Evolutionary conservation across 2,113 vertebrate genomes (phyloP).

Genomic region (Oophaga pumilio): DNA sequence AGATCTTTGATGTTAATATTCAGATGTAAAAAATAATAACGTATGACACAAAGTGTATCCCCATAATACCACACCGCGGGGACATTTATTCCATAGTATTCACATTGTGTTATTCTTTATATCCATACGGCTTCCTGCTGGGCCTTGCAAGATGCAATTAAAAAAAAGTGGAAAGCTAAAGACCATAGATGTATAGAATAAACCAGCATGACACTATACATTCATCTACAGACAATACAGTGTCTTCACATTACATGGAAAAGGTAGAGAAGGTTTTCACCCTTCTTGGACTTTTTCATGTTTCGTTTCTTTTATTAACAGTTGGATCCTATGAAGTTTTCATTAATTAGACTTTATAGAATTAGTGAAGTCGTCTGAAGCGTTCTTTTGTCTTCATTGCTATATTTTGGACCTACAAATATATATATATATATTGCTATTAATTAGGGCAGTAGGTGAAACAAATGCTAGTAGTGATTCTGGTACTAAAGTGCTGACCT

Average conservation of each 20-base stretch:
- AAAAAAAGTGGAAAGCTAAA: background rate
- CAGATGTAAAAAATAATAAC: background rate
- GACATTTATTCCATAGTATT: background rate
- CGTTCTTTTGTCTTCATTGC: background rate
- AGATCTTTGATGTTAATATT: background rate
- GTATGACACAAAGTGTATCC: background rate
- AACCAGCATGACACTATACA: background rate
- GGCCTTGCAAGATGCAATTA: background rate
- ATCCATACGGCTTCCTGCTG: background rate
- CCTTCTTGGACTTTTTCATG: background rate
- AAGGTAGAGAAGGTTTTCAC: background rate
- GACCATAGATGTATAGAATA: background rate
- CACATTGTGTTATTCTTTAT: background rate
- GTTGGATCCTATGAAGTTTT: background rate
- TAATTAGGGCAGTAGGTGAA: background rate
- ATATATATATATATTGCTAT: background rate
- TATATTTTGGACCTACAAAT: too few relatives aligned
- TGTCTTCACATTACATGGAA: background rate
- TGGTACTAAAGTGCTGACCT: constrained; percentile 33
- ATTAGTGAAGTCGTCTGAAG: background rate
- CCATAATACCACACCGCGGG: background rate
- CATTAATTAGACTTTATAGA: background rate
- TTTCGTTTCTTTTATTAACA: background rate
- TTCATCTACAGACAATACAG: background rate
- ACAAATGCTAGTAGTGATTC: background rate